These are phyloP conservation scores for Limnephilus marmoratus DNA, from an alignment of 2,888 invertebrate species.

Conservation along the genomic window DNA sequence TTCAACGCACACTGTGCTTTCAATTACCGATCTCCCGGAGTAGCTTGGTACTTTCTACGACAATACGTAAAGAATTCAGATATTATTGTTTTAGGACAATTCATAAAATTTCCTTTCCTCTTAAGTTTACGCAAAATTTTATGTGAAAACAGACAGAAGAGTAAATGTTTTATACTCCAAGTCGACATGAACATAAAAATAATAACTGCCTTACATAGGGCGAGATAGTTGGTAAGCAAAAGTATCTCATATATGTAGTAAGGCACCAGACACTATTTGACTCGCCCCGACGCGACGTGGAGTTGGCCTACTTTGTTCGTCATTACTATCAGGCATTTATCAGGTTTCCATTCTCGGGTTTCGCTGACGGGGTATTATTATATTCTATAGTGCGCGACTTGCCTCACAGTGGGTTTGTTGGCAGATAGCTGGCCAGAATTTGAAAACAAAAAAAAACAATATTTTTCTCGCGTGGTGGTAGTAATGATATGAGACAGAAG, in stretches of 20 bases:
- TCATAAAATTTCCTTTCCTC: not conserved
- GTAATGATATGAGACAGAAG: not conserved
- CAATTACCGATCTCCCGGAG: not conserved
- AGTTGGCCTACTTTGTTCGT: constrained; percentile 6
- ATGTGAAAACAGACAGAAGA: not conserved
- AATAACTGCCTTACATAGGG: not conserved
- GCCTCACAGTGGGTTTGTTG: not conserved
- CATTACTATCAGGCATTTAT: constrained; percentile 24
- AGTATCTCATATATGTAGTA: not conserved
- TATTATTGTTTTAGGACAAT: not conserved
- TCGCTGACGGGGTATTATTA: not conserved
- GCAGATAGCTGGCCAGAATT: not conserved
- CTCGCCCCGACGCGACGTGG: not conserved
- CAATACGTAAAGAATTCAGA: not conserved
- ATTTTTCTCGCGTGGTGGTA: not conserved
- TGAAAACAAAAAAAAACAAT: not conserved
- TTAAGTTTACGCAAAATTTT: not conserved
- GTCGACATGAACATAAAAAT: not conserved
- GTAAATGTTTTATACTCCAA: not conserved
- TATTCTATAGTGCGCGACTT: not conserved
- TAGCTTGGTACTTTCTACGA: not conserved
- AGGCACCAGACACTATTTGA: not conserved
- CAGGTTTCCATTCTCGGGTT: constrained; percentile 36
- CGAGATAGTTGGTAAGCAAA: not conserved
- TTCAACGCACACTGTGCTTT: not conserved